Evolutionary conservation across 2,888 invertebrate genomes (phyloP), one percentile per base, ranked within the genome.

Genomic region (Leptinotarsa rubiginosa): DNA sequence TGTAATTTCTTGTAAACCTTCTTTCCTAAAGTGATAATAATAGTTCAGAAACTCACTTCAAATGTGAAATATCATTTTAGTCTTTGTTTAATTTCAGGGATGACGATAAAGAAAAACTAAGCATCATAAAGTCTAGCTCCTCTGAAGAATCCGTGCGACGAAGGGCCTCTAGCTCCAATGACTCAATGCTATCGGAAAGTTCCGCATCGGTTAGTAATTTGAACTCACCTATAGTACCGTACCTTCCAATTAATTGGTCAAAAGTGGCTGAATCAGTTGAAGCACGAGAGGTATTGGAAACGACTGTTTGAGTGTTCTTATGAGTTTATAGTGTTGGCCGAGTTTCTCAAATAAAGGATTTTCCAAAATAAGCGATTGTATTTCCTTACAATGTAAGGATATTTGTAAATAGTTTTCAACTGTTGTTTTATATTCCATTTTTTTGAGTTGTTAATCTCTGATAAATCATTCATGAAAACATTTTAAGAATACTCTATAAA

Each of bases 241-340:
- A 86, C 80, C 86, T 84, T 25, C 86, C 83, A 50, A 87, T 89
- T 22, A 85, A 88, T 52, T 87, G 87, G 85, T 86, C 85, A 52
- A 85, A 85, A 71, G 85, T 88, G 64, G 84, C 88, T 68, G 88
- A 88, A 79, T 83, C 87, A 75, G 84, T 88, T 64, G 87, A 88
- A 73, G 80, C 87, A 22, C 18, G 87, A 86, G 92, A 92, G 92
- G 92, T 92, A 92, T 89, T 92, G 86, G 92, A 92, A 91, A 92
- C 92, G 84, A 92, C 92, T 87, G 92, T 92, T 88, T 92, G 89
- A 76, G 52, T 80, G 75, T 77, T 76, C 75, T 75, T 50, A 50
- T 75, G 73, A 73, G 70, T 75, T 81, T 83, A 74, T 73, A 41
- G 72, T 74, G 78, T 74, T 69, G 77, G 77, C 70, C 73, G 75